Percentiles rank a stretch among this genome's conserved stretches.
Conservation (phyloP, 2,888 invertebrate species). For the Tipula confusa region DNA sequence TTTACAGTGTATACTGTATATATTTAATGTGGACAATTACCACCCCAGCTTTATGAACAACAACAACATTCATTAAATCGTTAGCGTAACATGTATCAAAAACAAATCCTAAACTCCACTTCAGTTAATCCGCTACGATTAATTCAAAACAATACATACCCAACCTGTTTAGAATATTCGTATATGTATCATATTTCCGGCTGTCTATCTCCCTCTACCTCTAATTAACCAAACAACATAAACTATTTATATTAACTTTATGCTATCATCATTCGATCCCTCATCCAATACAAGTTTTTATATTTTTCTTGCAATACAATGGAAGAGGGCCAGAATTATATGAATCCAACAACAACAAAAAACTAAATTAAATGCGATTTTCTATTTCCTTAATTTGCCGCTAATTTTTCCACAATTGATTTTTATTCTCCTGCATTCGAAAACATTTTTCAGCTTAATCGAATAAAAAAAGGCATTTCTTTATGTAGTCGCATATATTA, state of each 20-base stretch:
- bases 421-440: slow-evolving; percentile 33
- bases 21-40: too few relatives aligned
- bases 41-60: too few relatives aligned
- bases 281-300: not conserved
- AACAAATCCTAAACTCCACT: not conserved
- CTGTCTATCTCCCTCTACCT: not conserved
- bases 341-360: not conserved
- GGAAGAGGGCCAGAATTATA: slow-evolving; percentile 39
- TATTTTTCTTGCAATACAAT: slow-evolving; percentile 50
- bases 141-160: not conserved
- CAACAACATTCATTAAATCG: too few relatives aligned
- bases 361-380: slow-evolving; percentile 28
- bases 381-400: slow-evolving; percentile 45
- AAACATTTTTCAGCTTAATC: slow-evolving; percentile 26
- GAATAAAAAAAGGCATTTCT: slow-evolving; percentile 29
- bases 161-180: not conserved
- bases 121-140: not conserved
- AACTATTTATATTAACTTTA: not conserved
- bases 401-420: slow-evolving; percentile 53
- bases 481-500: too few relatives aligned
- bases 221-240: not conserved
- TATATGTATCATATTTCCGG: not conserved
- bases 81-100: not conserved
- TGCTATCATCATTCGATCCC: not conserved
- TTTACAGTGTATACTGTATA: too few relatives aligned